Evolutionary conservation across 2,113 vertebrate genomes (phyloP).

Genomic region (Tretioscincus oriximinensis): DNA sequence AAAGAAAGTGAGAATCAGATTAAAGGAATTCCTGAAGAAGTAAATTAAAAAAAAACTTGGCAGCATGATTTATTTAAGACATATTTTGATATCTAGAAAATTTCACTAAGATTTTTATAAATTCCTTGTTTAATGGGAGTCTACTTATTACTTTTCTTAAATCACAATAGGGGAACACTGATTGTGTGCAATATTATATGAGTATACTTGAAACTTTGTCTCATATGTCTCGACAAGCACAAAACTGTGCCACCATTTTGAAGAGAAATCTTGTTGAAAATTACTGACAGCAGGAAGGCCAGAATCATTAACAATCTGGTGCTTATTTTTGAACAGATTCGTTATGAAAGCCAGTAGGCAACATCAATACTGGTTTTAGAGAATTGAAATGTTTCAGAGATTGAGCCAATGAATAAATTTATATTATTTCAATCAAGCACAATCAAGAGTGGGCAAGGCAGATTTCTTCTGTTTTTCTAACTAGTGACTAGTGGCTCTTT

Average conservation of each 20-base stretch:
- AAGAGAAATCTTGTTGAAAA: constrained; percentile 65
- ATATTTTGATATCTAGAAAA: background rate
- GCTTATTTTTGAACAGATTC: constrained; percentile 68
- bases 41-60: background rate
- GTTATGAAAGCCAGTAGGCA: constrained; percentile 65
- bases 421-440: constrained; percentile 53
- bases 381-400: constrained; percentile 48
- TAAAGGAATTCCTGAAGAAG: background rate
- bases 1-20: background rate
- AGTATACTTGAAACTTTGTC: constrained; percentile 30
- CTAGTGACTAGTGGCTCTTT: constrained; percentile 8
- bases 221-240: constrained; percentile 46
- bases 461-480: constrained; percentile 12
- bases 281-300: constrained; percentile 37
- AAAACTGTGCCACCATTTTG: constrained; percentile 52
- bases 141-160: background rate
- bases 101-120: background rate
- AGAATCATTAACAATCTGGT: constrained; percentile 71
- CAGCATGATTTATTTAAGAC: background rate
- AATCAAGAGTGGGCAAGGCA: constrained; percentile 46
- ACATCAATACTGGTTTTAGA: constrained; percentile 56
- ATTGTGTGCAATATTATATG: constrained; percentile 14
- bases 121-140: background rate
- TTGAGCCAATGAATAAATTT: constrained; percentile 52
- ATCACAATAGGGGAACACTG: background rate